These are phyloP conservation scores for Probosciger aterrimus DNA, from an alignment of 2,113 vertebrate species.

Conservation along the genomic window DNA sequence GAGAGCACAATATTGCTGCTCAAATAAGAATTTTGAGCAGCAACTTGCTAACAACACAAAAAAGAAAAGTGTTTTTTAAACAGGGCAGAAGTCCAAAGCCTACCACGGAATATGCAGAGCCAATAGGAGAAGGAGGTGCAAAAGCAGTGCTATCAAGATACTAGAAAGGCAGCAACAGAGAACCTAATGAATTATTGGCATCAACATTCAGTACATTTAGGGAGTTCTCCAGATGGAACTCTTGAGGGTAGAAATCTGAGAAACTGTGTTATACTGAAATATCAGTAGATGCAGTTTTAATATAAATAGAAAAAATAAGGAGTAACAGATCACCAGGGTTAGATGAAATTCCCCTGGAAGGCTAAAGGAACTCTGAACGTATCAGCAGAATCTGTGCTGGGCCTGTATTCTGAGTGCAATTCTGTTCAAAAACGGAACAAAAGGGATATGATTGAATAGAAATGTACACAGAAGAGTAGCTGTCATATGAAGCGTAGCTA, in stretches of 20 bases:
- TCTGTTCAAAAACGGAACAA: no score
- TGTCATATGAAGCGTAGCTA: not conserved
- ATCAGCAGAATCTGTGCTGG: not conserved
- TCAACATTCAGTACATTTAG: not conserved
- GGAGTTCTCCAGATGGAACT: not conserved
- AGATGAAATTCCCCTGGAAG: not conserved
- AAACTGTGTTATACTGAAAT: not conserved
- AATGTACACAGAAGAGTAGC: not conserved
- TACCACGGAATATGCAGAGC: not conserved
- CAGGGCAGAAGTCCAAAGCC: not conserved
- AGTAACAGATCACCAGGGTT: not conserved
- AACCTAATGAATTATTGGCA: not conserved
- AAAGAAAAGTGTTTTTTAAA: not conserved
- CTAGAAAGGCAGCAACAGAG: not conserved
- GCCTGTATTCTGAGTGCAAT: rapidly evolving
- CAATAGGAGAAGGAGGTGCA: not conserved
- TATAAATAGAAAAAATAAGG: not conserved
- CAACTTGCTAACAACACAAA: not conserved
- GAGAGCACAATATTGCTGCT: not conserved
- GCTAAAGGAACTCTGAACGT: not conserved
- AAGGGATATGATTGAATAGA: not conserved
- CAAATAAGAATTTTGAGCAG: not conserved
- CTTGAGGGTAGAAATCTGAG: not conserved
- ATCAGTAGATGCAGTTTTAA: not conserved
- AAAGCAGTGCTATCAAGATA: not conserved